Evolutionary conservation across 2,888 invertebrate species (phyloP).

Genomic region (Lumbricus terrestris): DNA sequence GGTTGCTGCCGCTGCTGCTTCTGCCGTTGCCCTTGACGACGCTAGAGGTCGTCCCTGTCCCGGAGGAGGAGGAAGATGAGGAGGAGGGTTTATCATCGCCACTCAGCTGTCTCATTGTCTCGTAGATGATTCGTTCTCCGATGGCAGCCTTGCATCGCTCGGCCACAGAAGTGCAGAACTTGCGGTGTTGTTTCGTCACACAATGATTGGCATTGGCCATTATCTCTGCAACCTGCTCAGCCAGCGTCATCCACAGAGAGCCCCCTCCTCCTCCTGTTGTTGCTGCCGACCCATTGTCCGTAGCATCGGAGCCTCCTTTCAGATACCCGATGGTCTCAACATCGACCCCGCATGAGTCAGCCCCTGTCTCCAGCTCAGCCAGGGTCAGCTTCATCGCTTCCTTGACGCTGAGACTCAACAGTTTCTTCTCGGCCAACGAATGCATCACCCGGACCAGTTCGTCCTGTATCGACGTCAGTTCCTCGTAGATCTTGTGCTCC

Average conservation of each 20-base stretch:
- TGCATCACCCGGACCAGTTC: constrained; percentile 39
- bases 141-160: constrained; percentile 33
- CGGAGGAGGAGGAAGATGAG: too few relatives aligned
- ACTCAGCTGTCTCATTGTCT: background rate
- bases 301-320: constrained; percentile 39
- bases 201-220: constrained; percentile 29
- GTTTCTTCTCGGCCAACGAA: constrained; percentile 43
- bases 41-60: background rate
- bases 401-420: constrained; percentile 47
- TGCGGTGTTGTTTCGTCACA: constrained; percentile 25
- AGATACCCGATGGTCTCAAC: background rate
- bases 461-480: constrained; percentile 40
- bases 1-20: background rate
- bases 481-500: constrained; percentile 39
- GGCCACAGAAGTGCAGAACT: constrained; percentile 35
- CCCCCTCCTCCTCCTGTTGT: too few relatives aligned
- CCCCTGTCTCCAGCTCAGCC: constrained; percentile 31
- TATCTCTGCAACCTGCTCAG: constrained; percentile 42
- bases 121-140: constrained; percentile 20
- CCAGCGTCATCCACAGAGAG: constrained; percentile 46
- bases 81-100: background rate
- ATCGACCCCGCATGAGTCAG: constrained; percentile 36
- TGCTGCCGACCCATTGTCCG: constrained; percentile 39
- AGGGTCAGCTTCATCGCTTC: constrained; percentile 44
- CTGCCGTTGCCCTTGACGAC: background rate